Evolutionary conservation across 2,888 invertebrate genomes (phyloP), one percentile per base, ranked within the genome.

Genomic region (Agrenia bidenticulata): DNA sequence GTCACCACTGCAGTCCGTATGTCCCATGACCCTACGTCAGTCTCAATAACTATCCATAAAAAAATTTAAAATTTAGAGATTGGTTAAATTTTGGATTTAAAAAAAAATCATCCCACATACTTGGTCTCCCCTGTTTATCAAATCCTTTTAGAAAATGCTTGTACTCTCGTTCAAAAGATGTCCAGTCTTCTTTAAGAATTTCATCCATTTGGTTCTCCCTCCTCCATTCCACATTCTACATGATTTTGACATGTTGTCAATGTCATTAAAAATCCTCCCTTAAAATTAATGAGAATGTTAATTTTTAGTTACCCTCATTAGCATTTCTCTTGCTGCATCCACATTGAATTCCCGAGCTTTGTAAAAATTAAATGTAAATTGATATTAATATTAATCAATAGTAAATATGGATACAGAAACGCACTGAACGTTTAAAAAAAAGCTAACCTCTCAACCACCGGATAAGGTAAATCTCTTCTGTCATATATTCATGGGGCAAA

Each of bases 181-280:
- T 24, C 21, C 13, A 51, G 13, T 19, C 23, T 19, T 19, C 24
- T 23, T 21, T 15, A 7, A 51, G 9, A 24, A 51, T 24, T 2
- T 51, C 5, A 15, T 51, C 51, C 23, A 51, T 51, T 5, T 51
- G 11, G 13, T 51, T 24, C 23, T 51, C 23, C 15, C 23, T 24
- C 51, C 51, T 21, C 51, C 51, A 51, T 13, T 51, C 23, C 24
- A 51, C 5, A 19, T 51, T 51, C 51, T 51, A 24, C n/a, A n/a
- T n/a, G n/a, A n/a, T n/a, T n/a, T n/a, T n/a, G n/a, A n/a, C n/a
- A n/a, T n/a, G n/a, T n/a, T n/a, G n/a, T n/a, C n/a, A n/a, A n/a
- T n/a, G n/a, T n/a, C n/a, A 39, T 39, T 7, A 11, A 39, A 39
- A 39, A 39, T 39, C 7, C 9, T 7, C 7, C 15, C 39, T 11